Evolutionary conservation across 92 coral and sea anemone species (phyloP), one percentile per base, ranked within the genome.

Genomic region (Umimayanthus chanpuru): DNA sequence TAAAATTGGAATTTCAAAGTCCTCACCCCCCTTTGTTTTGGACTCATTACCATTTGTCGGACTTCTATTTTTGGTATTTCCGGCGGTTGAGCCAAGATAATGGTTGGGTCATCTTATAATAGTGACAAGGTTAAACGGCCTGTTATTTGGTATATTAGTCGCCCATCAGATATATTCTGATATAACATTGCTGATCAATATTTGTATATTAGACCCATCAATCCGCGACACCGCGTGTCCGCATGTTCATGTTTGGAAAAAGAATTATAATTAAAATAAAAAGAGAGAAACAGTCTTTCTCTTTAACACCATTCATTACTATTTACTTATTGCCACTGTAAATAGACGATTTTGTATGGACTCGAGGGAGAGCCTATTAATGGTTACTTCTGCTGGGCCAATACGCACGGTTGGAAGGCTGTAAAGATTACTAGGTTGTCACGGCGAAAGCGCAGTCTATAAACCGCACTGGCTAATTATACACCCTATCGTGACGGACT

Each of bases 1-100:
- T 6, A 44, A 43, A 65, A 43, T 44, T 18, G 67, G 43, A 70
- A 68, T 83, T 83, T 83, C 87, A 70, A 47, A 67, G 78, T 68
- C 74, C 44, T 83, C 64, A 16, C 44, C 74, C 61, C 28, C 77
- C 49, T 9, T 83, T 70, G 65, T 83, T 28, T 47, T 43, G 14
- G 40, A 41, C 3, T 4, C 43, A 83, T 29, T 30, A 47, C 55
- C 25, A 5, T 29, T 39, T 58, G 64, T 44, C 44, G 18, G 66
- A 83, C 25, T 83, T 83, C 78, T 83, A 83, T 83, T 83, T 83
- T 70, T 83, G 87, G 86, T 28, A 68, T 44, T 83, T 83, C 77
- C 79, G 66, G 29, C 44, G 8, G 41, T 65, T 83, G 78, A 83
- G 41, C 64, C n/a, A 25, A 25, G 78, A 83, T 70, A 83, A 44